A percentile compares a stretch with the other conserved stretches of the same genome.
These are phyloP conservation scores for Nibea coibor DNA, from an alignment of 2,113 vertebrate species.

Conservation along the genomic window DNA sequence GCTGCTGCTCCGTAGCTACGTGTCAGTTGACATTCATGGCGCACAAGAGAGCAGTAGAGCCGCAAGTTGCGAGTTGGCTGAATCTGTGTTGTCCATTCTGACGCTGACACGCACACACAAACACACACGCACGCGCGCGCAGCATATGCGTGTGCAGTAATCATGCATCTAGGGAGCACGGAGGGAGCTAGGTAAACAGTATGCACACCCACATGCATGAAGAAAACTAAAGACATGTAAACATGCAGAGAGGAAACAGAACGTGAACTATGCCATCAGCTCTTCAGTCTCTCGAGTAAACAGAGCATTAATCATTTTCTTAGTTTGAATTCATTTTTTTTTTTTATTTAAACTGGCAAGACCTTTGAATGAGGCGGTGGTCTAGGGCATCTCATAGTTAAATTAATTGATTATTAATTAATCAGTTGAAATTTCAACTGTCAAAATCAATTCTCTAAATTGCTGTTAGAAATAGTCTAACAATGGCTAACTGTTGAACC, in stretches of 20 bases:
- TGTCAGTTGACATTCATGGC: conserved; percentile 8
- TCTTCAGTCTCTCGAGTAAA: not conserved
- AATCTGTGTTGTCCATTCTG: conserved; percentile 32
- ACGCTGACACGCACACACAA: not conserved
- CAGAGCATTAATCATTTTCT: not conserved
- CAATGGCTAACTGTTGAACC: too few relatives aligned
- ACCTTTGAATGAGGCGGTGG: not conserved
- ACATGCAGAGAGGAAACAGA: conserved; percentile 27
- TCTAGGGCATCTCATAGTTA: not conserved
- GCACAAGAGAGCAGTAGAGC: conserved; percentile 14
- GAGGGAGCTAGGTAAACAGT: conserved; percentile 49
- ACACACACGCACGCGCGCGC: not conserved
- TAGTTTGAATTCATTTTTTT: not conserved
- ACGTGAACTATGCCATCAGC: not conserved
- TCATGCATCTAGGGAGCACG: conserved; percentile 58
- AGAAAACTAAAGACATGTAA: conserved; percentile 45
- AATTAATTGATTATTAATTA: too few relatives aligned
- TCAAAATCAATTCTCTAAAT: too few relatives aligned
- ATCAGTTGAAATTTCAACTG: too few relatives aligned
- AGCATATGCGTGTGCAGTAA: conserved; percentile 43
- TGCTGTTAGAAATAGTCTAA: too few relatives aligned
- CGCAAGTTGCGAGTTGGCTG: conserved; percentile 1
- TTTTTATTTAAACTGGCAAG: not conserved
- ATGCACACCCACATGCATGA: conserved; percentile 51
- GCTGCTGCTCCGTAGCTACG: not conserved